Conservation (phyloP, 2,113 vertebrate species). For the Bothrops jararaca region DNA sequence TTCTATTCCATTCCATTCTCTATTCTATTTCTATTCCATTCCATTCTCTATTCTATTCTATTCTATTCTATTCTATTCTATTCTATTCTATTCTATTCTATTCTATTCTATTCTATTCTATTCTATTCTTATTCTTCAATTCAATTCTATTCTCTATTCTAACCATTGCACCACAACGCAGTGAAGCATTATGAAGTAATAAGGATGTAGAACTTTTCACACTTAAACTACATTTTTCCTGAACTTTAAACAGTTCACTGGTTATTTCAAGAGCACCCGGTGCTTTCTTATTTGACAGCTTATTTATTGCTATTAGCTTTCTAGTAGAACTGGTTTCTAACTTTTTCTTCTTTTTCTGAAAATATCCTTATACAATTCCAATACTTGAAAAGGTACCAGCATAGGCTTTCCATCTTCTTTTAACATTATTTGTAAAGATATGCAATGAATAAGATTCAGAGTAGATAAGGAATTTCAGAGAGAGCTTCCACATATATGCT, state of each 20-base stretch:
- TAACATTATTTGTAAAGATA: neutral
- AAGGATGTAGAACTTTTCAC: neutral
- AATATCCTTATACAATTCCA: neutral
- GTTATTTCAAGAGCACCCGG: neutral
- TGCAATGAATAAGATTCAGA: neutral
- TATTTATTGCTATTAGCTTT: neutral
- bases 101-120: no score
- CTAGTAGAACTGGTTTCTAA: neutral
- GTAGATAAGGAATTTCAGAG: neutral
- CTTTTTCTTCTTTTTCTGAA: neutral
- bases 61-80: no score
- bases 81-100: no score
- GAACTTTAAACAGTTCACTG: neutral
- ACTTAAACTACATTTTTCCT: neutral
- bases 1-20: no score
- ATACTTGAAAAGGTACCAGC: neutral
- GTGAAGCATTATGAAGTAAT: no score
- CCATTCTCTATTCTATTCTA: no score
- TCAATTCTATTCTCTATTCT: no score
- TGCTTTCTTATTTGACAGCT: neutral
- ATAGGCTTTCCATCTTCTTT: neutral
- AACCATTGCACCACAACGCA: no score
- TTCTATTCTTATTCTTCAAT: no score
- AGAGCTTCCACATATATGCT: neutral
- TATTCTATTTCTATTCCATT: no score